phyloP scores from a whole-genome alignment of 2,888 invertebrate genomes.

The Lasioglossum morio region DNA sequence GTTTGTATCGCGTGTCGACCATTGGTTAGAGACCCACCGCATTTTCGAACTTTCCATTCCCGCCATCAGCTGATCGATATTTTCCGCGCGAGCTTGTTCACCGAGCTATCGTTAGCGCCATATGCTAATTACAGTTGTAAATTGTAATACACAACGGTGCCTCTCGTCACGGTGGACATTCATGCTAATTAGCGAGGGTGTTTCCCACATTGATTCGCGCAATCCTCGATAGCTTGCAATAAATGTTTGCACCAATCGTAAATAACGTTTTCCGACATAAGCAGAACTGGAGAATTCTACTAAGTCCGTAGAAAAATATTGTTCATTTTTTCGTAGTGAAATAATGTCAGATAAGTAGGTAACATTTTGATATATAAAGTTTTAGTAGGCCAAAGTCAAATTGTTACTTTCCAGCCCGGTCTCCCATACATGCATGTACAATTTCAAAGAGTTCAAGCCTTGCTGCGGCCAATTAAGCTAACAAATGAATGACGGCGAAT shows the following conservation, averaged over 20 bases:
- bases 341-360: no score
- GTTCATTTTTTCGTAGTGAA: no score
- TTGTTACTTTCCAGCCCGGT: no score
- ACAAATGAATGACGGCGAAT: neutral
- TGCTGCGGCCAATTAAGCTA: neutral
- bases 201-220: neutral
- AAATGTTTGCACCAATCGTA: no score
- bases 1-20: neutral
- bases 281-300: no score
- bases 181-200: neutral
- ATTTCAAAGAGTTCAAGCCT: no score
- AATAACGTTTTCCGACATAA: no score
- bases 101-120: neutral
- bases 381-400: no score
- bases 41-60: neutral
- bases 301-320: no score
- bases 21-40: neutral
- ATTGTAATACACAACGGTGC: neutral
- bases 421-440: no score
- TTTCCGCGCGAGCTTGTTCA: neutral
- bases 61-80: neutral
- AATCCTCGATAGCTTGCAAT: neutral
- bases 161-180: neutral
- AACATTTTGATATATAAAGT: no score
- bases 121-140: slow-evolving; percentile 39